A percentile compares a stretch with the other conserved stretches of the same genome.
phyloP scores from a whole-genome alignment of 2,113 vertebrate genomes.

The Podilymbus podiceps region DNA sequence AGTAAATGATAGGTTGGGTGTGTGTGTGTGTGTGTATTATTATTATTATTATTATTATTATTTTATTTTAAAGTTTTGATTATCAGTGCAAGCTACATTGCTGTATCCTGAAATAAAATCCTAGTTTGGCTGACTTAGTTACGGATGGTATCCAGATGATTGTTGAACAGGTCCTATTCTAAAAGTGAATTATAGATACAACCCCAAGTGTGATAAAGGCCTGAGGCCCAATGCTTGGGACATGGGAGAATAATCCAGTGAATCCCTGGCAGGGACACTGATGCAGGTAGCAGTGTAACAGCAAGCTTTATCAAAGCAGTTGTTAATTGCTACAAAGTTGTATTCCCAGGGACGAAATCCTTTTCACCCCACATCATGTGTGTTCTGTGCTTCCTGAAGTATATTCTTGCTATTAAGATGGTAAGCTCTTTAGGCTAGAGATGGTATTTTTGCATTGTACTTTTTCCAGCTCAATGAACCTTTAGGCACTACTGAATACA shows the following conservation, averaged over 20 bases:
- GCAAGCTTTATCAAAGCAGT: background rate
- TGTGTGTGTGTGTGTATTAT: too few relatives aligned
- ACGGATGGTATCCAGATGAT: background rate
- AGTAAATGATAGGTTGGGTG: background rate
- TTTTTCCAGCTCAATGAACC: background rate
- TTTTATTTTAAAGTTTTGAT: background rate
- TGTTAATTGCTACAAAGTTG: background rate
- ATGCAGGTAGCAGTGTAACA: background rate
- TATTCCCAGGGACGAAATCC: background rate
- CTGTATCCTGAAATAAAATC: background rate
- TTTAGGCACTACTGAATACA: background rate
- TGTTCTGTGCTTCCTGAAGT: background rate
- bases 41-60: too few relatives aligned
- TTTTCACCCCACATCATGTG: background rate
- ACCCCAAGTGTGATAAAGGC: background rate
- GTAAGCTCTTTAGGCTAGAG: background rate
- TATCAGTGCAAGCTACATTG: background rate
- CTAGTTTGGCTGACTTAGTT: background rate
- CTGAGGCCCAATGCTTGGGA: background rate
- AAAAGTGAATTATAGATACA: background rate
- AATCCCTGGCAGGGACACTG: background rate
- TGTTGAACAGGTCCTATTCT: background rate
- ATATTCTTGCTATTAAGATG: background rate
- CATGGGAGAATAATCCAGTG: background rate
- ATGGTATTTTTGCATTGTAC: background rate